Base-by-base conservation (phyloP, 35 echinoderm and acorn worm species). In the Holothuria glaberrima region DNA sequence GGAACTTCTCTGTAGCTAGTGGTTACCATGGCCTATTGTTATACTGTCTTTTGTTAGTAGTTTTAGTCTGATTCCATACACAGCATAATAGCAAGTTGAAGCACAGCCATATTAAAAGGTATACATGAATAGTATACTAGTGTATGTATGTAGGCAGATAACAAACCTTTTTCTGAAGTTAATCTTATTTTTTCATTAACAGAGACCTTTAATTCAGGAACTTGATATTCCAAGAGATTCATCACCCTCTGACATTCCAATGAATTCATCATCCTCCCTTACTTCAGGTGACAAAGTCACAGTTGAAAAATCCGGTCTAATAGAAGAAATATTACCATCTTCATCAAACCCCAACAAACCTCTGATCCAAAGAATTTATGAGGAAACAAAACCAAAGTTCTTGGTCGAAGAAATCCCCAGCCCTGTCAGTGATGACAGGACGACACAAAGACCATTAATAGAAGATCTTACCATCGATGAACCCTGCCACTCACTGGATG, bases 361-460 rank as follows among this genome's bases (percentile, higher is more conserved):
- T 30, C 87, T 89, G 26, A 89, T 89, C 4, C 38, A 89, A 33
- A 26, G 69, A 89, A 74, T 89, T 20, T 72, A 67, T 28, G 66
- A 71, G 26, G 66, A 88, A 88, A 67, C 85, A 70, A 71, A 67
- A 27, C 21, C 74, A 41, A 48, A 78, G 36, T 48, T 38, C 18
- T 33, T 78, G 29, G 50, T 78, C 2, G 14, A 78, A 50, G 74
- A 78, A 78, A 78, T 78, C 22, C 2, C 41, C 1, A 21, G 31
- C 21, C 33, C 38, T 17, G 45, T 57, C 33, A n/a, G 26, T 30
- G 48, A 59, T 31, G 16, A 22, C 6, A 34, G 35, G 10, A 41
- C 75, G 25, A 21, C 27, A 44, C 68, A 65, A 24, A 96, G 90
- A 88, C 71, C 36, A 41, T 41, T 41, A 7, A 41, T 24, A 18